Evolutionary conservation across 2,113 vertebrate species (phyloP), one percentile per base, ranked within the genome.

Genomic region (Xenotilapia flavipinnis): DNA sequence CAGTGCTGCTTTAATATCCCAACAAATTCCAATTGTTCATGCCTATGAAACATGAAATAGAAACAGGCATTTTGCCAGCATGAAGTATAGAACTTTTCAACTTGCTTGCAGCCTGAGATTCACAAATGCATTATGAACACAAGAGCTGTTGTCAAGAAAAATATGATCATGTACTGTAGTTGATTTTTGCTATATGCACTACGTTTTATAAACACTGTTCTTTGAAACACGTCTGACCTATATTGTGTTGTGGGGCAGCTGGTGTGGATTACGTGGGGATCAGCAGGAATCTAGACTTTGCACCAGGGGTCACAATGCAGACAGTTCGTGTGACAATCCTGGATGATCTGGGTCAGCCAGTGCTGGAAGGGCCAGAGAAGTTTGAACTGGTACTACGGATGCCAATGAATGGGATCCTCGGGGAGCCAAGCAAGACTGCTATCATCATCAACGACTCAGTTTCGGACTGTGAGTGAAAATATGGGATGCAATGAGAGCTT

Each of bases 201-300:
- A 7, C 54, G 38, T 62, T 45, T 54, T 31, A 45, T 86, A 55
- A 87, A 38, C 47, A 23, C 54, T 77, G 10, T 60, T 85, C 79
- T 93, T 54, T 88, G 15, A 89, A 81, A 83, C 28, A 7, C 8
- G 14, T 1, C 51, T 92, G 81, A 90, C 83, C 89, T 86, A 33
- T 86, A 82, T 90, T 90, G 79, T 91, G 80, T 86, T 87, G 45
- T 54, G 53, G 82, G 42, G n/a, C 93, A 99, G 98, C 98, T 93
- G 98, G 98, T 73, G 83, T 96, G 90, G 98, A 99, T 94, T 99
- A 99, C 6, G 98, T 99, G 47, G 98, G 98, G 26, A 98, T 99
- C 93, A 98, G 98, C 91, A 96, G 96, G 40, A 97, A 97, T 91
- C 94, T 99, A 92, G 98, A 99, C 91, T 99, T 99, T 86, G 96